Evolutionary conservation across 2,888 invertebrate genomes (phyloP).

Genomic region (Lasioglossum pauxillum): DNA sequence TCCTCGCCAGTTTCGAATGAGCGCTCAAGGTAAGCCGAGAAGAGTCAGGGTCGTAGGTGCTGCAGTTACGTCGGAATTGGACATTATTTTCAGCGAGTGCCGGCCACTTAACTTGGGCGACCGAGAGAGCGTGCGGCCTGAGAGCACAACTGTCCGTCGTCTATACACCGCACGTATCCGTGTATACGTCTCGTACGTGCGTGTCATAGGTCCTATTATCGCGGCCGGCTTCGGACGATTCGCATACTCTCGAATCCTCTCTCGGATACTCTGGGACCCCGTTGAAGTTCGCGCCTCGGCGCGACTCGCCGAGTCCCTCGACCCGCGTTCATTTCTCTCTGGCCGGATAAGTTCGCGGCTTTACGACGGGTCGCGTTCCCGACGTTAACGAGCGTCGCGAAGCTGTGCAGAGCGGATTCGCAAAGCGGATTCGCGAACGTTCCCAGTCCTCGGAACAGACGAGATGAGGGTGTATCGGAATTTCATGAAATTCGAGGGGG

Average conservation of each 20-base stretch:
- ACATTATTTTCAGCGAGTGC: slow-evolving; percentile 78
- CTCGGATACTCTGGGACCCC: slow-evolving; percentile 53
- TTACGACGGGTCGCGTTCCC: slow-evolving; percentile 4
- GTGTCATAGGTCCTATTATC: slow-evolving; percentile 78
- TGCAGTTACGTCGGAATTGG: slow-evolving; percentile 76
- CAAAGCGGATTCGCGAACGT: not conserved
- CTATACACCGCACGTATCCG: slow-evolving; percentile 24
- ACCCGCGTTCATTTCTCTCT: slow-evolving; percentile 54
- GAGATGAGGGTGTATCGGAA: not conserved
- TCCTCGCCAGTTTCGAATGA: slow-evolving; percentile 63
- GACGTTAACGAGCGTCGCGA: not conserved
- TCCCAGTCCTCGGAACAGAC: not conserved
- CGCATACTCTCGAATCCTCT: not conserved
- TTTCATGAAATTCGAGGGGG: slow-evolving; percentile 8
- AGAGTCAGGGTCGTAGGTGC: slow-evolving; percentile 75
- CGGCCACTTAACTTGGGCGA: slow-evolving; percentile 65
- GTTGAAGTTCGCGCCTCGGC: slow-evolving; percentile 39
- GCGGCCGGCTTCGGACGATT: slow-evolving; percentile 69
- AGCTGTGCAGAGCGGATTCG: not conserved
- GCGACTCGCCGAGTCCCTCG: slow-evolving; percentile 23
- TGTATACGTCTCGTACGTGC: slow-evolving; percentile 62
- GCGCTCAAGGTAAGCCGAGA: slow-evolving; percentile 68
- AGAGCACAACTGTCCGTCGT: not conserved
- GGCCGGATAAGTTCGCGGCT: slow-evolving; percentile 26
- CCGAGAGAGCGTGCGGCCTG: slow-evolving; percentile 31